Base-by-base conservation (phyloP, 1,140 invertebrate genomes). In the Drosophila teissieri region DNA sequence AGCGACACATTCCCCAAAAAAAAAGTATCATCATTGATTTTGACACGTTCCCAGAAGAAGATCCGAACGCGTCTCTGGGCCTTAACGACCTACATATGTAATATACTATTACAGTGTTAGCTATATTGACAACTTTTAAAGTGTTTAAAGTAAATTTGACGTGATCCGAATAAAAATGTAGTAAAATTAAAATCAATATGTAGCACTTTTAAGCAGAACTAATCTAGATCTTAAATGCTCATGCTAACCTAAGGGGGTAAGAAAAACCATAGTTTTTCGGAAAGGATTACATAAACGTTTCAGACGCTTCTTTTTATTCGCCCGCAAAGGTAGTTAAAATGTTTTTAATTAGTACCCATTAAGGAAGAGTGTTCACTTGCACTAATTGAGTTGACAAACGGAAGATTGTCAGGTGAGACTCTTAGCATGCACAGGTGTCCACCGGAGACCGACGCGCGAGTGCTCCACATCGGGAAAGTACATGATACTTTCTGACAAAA, bases 1-100 rank as follows among this genome's bases (percentile, higher is more conserved):
- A 19, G 8, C 37, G 60, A 14, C 67, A 81, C 45, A 17, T 39
- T 0, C 89, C 89, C 14, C 63, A 14, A 7, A 45, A 64, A 44
- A 91, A 70, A 12, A 48, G 74, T n/a, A 74, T 91, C 31, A 14
- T 74, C 12, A 70, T 91, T 7, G 64, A 91, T 51, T 86, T 91
- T 73, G 61, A 74, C 11, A 46, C 31, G 7, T 27, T 73, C 11
- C 11, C 63, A 27, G 19, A 68, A 8, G 64, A 70, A 6, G 46
- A 77, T 45, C 53, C 39, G 4, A 69, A 52, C 7, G 19, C 45
- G 8, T 64, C 65, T 11, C 31, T 68, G 31, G 60, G 27, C 0
- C 31, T 64, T 0, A 68, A 46, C 37, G 48, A 53, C 12, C 46
- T 64, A 0, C 55, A 65, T 24, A 27, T 61, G 34, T 48, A n/a